Conservation (phyloP, 2,113 vertebrate species). For the Epinephelus moara region DNA sequence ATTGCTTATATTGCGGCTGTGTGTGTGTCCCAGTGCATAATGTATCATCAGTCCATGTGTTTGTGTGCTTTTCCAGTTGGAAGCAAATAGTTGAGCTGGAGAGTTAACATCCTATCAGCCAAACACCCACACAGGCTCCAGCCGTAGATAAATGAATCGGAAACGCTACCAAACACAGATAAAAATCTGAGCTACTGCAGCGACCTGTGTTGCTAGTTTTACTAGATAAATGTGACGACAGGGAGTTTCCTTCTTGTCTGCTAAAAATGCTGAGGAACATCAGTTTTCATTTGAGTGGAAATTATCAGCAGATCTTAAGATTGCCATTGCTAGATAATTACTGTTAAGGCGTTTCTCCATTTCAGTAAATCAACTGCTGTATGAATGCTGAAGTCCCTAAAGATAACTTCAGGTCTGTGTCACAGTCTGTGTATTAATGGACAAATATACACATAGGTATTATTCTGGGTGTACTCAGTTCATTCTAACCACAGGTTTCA, state of each 20-base stretch:
- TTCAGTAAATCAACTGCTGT: background rate
- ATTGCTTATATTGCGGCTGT: slow-evolving; percentile 5
- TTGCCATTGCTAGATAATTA: background rate
- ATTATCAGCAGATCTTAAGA: background rate
- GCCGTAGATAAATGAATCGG: slow-evolving; percentile 54
- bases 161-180: slow-evolving; percentile 61
- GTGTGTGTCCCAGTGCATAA: slow-evolving; percentile 10
- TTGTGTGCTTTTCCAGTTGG: slow-evolving; percentile 57
- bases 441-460: background rate
- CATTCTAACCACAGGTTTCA: background rate
- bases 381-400: background rate
- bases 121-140: slow-evolving; percentile 64
- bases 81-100: slow-evolving; percentile 43
- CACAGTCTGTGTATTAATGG: background rate
- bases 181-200: slow-evolving; percentile 43
- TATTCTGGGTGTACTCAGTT: background rate
- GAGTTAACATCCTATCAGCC: slow-evolving; percentile 62
- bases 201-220: slow-evolving; percentile 9
- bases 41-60: slow-evolving; percentile 1
- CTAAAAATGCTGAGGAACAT: background rate
- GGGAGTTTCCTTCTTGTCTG: slow-evolving; percentile 3
- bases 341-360: background rate
- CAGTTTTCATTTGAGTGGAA: slow-evolving; percentile 10
- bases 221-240: slow-evolving; percentile 20
- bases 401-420: background rate